Base-by-base conservation (phyloP, 2,797 vertebrate genomes). In the Tenualosa thibaudeaui region DNA sequence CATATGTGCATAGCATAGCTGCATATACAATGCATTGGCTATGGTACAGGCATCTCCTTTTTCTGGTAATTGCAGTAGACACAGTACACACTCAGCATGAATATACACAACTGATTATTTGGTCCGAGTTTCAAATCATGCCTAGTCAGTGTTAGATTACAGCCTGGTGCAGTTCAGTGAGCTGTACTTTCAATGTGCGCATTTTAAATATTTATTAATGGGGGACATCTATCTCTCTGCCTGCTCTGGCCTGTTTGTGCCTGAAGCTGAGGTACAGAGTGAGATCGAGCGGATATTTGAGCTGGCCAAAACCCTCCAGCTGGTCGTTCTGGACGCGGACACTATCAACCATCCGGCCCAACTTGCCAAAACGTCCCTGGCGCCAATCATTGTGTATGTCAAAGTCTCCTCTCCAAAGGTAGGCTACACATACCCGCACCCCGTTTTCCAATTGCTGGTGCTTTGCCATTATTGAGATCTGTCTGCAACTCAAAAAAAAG, bases 251-350 rank as follows among this genome's bases (percentile, higher is more conserved):
- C 83, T 53, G 83, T 88, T 82, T 46, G 37, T 19, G 40, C 7
- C 54, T 37, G 5, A 92, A 98, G 98, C 97, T 0, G 98, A 99
- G 93, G 98, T 99, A 43, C 98, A 98, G 94, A 98, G 97, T 37
- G 98, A 99, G 93, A 99, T 98, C 0, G 98, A 99, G 89, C 96
- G 98, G 88, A 99, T 99, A 94, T 99, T 99, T 22, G 98, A 99
- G 93, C 92, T 99, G 86, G 98, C 98, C 91, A 98, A 98, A 94
- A 97, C 97, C 53, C 94, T 99, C 90, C 98, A 99, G 94, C 92
- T 99, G 85, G 98, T 99, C 68, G 94, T 98, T 84, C 90, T 99
- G 94, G 98, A 99, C 0, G 98, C 98, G 0, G 98, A 99, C 91
- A 99, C 98, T 88, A 98, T 99, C 94, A 99, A 99, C 94, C 97